Evolutionary conservation across 2,888 invertebrate species (phyloP), one percentile per base, ranked within the genome.

Genomic region (Volucella zonaria): DNA sequence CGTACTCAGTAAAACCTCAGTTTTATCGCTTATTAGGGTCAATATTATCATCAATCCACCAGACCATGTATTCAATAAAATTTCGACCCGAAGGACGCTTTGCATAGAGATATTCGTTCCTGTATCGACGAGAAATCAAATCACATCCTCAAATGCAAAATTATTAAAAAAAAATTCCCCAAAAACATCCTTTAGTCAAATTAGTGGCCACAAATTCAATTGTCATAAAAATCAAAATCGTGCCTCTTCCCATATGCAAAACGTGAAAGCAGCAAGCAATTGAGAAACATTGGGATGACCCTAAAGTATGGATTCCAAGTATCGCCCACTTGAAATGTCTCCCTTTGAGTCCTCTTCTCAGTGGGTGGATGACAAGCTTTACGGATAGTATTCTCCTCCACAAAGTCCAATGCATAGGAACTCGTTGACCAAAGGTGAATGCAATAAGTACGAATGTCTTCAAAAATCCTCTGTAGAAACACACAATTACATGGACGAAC

Each of bases 321-420:
- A 59, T 58, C 38, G 67, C 6, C 23, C 71, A 67, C 77, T 82
- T 67, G 54, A 77, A 82, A 73, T 73, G 54, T 82, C 64, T 64
- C 43, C 0, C 4, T 3, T 51, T 77, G 61, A 73, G 71, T 77
- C 77, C 56, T 73, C 67, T 66, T 51, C 51, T 56, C 49, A 31
- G 31, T 71, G 49, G 45, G 12, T 43, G 14, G 11, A 52, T 66
- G 23, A n/a, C 23, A 61, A 71, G 70, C 61, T 71, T 67, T 14
- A 31, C 11, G n/a, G 8, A 9, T 51, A 31, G 31, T 6, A 56
- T 67, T 58, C 12, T 38, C 12, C 31, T n/a, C 38, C 56, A 70
- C 70, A 58, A 47, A 15, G 15, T 42, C 12, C 40, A 40, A 15
- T 31, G 58, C 15, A 58, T 10, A 12, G 49, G 23, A 15, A 31